A percentile compares a stretch with the other conserved stretches of the same genome.
Evolutionary conservation across 2,888 invertebrate species (phyloP).

Genomic region (Coecobrya sp.): DNA sequence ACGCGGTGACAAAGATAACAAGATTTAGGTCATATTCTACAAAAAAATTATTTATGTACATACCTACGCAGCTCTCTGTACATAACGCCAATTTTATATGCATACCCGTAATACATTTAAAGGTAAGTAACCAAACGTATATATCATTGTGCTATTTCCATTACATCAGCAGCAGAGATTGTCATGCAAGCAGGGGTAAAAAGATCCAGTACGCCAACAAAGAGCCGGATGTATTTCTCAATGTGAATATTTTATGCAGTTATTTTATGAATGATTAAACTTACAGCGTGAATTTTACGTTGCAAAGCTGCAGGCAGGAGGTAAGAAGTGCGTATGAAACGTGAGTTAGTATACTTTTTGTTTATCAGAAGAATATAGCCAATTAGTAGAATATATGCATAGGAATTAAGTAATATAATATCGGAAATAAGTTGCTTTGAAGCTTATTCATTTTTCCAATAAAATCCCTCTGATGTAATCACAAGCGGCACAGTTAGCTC

Average conservation of each 20-base stretch:
- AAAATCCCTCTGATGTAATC: slow-evolving; percentile 46
- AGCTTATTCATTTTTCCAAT: slow-evolving; percentile 27
- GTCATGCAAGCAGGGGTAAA: slow-evolving; percentile 6
- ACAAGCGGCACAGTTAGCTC: slow-evolving; percentile 50
- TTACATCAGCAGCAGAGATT: background rate
- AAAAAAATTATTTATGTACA: slow-evolving; percentile 37
- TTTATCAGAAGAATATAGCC: slow-evolving; percentile 11
- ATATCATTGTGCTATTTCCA: background rate
- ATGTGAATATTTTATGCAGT: slow-evolving; percentile 21
- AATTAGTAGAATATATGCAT: slow-evolving; percentile 13
- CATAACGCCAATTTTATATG: background rate
- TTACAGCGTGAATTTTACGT: background rate
- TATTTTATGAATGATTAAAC: slow-evolving; percentile 29
- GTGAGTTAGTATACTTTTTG: background rate
- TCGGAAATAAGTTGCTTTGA: background rate
- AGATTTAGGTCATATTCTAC: slow-evolving; percentile 45
- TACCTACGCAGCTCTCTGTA: background rate
- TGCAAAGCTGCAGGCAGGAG: too few species aligned
- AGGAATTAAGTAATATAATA: background rate
- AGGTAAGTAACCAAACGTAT: background rate
- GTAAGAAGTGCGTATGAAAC: background rate
- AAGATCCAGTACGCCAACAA: slow-evolving; percentile 24
- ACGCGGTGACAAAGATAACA: slow-evolving; percentile 52
- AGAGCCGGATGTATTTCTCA: slow-evolving; percentile 58
- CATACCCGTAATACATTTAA: too few species aligned